Evolutionary conservation across 1,140 invertebrate species (phyloP).

Genomic region (Drosophila mauritiana): DNA sequence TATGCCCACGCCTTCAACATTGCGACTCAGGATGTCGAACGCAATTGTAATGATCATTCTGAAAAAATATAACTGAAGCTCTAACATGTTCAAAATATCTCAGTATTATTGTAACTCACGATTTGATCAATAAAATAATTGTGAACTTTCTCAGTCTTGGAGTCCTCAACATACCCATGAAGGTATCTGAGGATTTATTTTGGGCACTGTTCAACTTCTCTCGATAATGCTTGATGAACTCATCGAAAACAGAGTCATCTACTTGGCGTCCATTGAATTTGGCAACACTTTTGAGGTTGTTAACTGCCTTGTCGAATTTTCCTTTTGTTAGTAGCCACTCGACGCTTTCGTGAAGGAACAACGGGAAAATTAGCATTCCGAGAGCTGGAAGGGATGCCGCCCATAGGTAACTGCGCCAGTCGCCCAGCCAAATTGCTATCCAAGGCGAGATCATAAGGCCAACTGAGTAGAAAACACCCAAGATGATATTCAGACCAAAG

Average conservation of each 20-base stretch:
- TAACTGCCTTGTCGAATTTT: slow-evolving; percentile 85
- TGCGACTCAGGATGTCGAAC: slow-evolving; percentile 87
- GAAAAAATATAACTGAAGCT: not conserved
- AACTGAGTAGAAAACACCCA: slow-evolving; percentile 86
- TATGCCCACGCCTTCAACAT: slow-evolving; percentile 86
- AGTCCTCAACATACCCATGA: slow-evolving; percentile 85
- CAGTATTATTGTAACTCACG: slow-evolving; percentile 81
- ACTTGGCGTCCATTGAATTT: slow-evolving; percentile 86
- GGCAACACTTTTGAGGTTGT: slow-evolving; percentile 86
- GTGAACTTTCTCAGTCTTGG: slow-evolving; percentile 86
- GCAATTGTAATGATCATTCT: slow-evolving; percentile 87
- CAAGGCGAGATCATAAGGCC: slow-evolving; percentile 86
- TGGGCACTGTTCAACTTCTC: slow-evolving; percentile 56
- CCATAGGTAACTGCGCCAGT: slow-evolving; percentile 86
- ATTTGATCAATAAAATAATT: slow-evolving; percentile 86
- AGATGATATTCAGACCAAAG: slow-evolving; percentile 86
- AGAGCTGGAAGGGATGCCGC: slow-evolving; percentile 85
- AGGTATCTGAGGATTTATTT: slow-evolving; percentile 54
- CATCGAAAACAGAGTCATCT: slow-evolving; percentile 80
- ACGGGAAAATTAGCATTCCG: slow-evolving; percentile 85
- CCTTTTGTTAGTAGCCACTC: slow-evolving; percentile 87
- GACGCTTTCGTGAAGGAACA: slow-evolving; percentile 87
- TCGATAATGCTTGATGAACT: slow-evolving; percentile 80
- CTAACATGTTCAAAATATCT: not conserved
- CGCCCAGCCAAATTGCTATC: slow-evolving; percentile 85